Conservation (phyloP, 2,888 invertebrate genomes). For the Nymphalis c-album region DNA sequence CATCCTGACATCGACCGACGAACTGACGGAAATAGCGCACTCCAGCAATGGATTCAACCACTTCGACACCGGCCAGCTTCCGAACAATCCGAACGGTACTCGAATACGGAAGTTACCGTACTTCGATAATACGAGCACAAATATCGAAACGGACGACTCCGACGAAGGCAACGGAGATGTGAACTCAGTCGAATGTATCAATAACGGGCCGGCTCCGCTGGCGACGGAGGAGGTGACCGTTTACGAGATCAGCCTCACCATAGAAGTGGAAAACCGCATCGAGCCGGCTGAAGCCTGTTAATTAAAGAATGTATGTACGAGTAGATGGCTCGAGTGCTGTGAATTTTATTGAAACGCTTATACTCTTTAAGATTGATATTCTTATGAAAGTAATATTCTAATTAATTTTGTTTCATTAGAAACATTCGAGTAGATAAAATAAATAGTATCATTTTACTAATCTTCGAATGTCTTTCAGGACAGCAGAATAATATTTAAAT, state of each 20-base stretch:
- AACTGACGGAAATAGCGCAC: conserved; percentile 31
- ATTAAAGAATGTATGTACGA: not conserved
- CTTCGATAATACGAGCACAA: conserved; percentile 19
- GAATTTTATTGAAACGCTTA: conserved; percentile 11
- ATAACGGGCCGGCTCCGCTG: conserved; percentile 28
- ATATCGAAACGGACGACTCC: conserved; percentile 25
- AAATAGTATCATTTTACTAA: conserved; percentile 1
- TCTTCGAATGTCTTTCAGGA: not conserved
- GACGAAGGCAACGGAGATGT: conserved; percentile 21
- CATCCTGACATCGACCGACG: conserved; percentile 15
- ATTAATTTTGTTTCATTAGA: conserved; percentile 4
- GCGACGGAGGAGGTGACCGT: conserved; percentile 25
- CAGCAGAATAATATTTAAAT: conserved; percentile 3
- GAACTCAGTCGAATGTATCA: conserved; percentile 20
- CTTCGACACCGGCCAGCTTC: conserved; percentile 19
- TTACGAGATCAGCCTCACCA: conserved; percentile 4
- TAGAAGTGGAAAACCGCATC: not conserved
- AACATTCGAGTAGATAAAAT: conserved; percentile 3
- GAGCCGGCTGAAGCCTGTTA: not conserved
- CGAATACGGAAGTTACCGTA: conserved; percentile 27
- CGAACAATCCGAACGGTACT: conserved; percentile 25
- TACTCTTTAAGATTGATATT: conserved; percentile 1
- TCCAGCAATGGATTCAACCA: conserved; percentile 35
- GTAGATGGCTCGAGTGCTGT: not conserved
- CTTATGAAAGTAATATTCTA: conserved; percentile 1